phyloP scores from a whole-genome alignment of 2,888 invertebrate species.

The Hipparchia sbordonii region DNA sequence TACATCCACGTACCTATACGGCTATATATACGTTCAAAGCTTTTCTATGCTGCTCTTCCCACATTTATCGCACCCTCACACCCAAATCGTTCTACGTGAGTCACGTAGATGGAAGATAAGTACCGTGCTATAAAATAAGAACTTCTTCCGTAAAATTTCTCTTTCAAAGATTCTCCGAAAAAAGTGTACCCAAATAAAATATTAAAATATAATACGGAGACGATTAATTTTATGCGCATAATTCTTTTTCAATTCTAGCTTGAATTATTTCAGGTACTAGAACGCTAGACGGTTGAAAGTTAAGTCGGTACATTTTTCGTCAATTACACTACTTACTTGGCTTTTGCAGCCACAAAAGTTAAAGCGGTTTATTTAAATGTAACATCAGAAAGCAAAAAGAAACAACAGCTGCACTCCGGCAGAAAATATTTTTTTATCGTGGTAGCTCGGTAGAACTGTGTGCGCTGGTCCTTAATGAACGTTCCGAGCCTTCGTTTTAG shows the following conservation, averaged over 20 bases:
- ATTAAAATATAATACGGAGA: not conserved
- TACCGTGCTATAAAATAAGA: conserved; percentile 15
- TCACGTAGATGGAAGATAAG: conserved; percentile 21
- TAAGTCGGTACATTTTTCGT: conserved; percentile 6
- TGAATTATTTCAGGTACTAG: not conserved
- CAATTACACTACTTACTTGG: conserved; percentile 14
- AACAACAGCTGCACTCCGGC: conserved; percentile 3
- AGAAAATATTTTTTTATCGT: conserved; percentile 19
- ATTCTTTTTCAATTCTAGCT: not conserved
- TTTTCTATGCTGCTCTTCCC: conserved; percentile 13
- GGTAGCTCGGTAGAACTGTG: conserved; percentile 24
- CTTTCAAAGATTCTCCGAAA: conserved; percentile 6
- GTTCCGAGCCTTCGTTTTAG: conserved; percentile 35
- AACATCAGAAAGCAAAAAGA: conserved; percentile 25
- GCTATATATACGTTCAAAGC: not conserved
- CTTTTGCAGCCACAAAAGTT: conserved; percentile 7
- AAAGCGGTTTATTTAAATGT: conserved; percentile 24
- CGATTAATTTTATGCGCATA: not conserved
- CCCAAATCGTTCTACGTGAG: conserved; percentile 16
- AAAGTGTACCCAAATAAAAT: not conserved
- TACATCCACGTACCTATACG: not conserved
- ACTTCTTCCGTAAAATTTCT: not conserved
- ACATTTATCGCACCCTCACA: conserved; percentile 18
- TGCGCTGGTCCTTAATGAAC: conserved; percentile 48
- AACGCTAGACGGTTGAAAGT: conserved; percentile 7